phyloP scores from a whole-genome alignment of 2,888 invertebrate species.

The Andrena dorsata region DNA sequence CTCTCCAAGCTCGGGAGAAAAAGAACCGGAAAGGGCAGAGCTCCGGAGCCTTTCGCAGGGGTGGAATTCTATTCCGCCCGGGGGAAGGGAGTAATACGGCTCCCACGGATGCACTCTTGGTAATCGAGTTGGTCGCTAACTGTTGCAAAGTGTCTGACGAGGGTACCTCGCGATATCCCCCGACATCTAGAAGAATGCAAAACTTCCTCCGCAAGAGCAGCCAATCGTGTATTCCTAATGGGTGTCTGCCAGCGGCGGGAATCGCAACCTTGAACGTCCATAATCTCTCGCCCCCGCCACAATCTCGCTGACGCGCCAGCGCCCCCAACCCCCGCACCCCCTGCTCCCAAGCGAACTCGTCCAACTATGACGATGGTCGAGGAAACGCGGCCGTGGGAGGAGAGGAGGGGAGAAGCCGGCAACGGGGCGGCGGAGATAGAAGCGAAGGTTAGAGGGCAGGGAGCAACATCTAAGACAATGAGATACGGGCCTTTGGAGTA shows the following conservation, averaged over 20 bases:
- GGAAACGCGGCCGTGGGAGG: conserved; percentile 26
- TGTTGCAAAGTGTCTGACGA: background rate
- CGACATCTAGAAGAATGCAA: background rate
- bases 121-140: conserved; percentile 30
- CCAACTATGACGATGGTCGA: conserved; percentile 58
- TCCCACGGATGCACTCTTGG: conserved; percentile 2
- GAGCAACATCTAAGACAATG: conserved; percentile 79
- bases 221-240: too few relatives aligned
- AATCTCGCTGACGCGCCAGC: conserved; percentile 31
- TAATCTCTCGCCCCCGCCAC: conserved; percentile 5
- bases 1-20: conserved; percentile 43
- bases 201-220: too few relatives aligned
- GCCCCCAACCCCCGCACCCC: background rate
- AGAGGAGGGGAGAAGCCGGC: background rate
- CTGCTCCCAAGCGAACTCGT: conserved; percentile 40
- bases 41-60: conserved; percentile 15
- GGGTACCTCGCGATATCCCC: background rate
- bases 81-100: background rate
- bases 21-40: conserved; percentile 29
- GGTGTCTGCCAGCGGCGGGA: too few relatives aligned
- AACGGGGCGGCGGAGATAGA: conserved; percentile 20
- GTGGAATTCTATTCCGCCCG: conserved; percentile 8
- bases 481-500: conserved; percentile 81
- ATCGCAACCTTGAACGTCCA: conserved; percentile 12
- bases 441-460: conserved; percentile 57